Evolutionary conservation across 2,888 invertebrate genomes (phyloP).

Genomic region (Ditula angustiorana): DNA sequence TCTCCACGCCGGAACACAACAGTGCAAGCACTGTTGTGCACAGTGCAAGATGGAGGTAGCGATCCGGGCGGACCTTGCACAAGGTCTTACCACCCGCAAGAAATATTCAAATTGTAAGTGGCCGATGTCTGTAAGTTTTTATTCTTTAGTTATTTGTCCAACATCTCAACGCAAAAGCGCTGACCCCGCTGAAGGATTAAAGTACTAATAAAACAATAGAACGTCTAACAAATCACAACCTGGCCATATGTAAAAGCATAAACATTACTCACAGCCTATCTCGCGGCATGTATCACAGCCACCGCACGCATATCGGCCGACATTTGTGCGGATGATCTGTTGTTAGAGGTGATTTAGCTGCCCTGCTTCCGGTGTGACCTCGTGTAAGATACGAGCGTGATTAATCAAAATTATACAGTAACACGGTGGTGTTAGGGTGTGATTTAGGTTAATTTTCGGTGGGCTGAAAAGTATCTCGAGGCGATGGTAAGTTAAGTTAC

Average conservation of each 20-base stretch:
- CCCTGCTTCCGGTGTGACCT: slow-evolving; percentile 12
- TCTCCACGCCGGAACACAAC: too few relatives aligned
- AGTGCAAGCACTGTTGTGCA: too few relatives aligned
- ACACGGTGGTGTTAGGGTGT: neutral
- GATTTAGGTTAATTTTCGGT: neutral
- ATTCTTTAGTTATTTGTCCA: too few relatives aligned
- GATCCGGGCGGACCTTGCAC: too few relatives aligned
- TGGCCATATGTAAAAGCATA: neutral
- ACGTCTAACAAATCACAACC: neutral
- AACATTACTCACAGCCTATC: slow-evolving; percentile 17
- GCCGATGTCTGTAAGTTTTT: too few relatives aligned
- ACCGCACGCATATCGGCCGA: slow-evolving; percentile 14
- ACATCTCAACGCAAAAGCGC: too few relatives aligned
- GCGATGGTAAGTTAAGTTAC: too few relatives aligned
- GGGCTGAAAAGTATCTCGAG: too few relatives aligned
- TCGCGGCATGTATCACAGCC: slow-evolving; percentile 10
- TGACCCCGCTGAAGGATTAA: too few relatives aligned
- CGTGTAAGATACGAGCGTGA: slow-evolving; percentile 14
- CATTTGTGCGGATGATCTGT: slow-evolving; percentile 10
- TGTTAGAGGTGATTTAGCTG: slow-evolving; percentile 17
- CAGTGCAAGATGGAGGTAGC: too few relatives aligned
- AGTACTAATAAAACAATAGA: neutral
- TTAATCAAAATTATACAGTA: slow-evolving; percentile 23
- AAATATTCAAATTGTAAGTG: too few relatives aligned
- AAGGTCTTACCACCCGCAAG: too few relatives aligned